These are phyloP conservation scores for Periplaneta americana DNA, from an alignment of 1,140 invertebrate species.

Conservation along the genomic window DNA sequence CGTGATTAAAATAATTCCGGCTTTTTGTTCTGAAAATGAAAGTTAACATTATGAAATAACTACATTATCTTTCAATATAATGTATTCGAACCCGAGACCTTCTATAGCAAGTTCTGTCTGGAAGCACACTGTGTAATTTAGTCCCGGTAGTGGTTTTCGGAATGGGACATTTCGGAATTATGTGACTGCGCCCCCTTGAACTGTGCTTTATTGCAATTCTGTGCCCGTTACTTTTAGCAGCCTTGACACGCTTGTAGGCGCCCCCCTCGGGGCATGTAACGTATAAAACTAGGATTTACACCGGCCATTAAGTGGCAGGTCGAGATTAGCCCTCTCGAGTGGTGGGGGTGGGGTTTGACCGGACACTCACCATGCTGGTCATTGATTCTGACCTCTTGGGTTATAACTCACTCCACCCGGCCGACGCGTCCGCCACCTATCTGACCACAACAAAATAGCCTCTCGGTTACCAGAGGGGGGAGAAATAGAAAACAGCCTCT, in stretches of 20 bases:
- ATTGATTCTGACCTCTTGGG: neutral
- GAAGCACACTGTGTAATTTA: too few relatives aligned
- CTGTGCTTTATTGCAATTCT: neutral
- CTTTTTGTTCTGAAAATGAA: too few relatives aligned
- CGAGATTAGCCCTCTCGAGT: neutral
- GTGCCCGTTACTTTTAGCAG: neutral
- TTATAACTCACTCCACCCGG: neutral
- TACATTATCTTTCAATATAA: too few relatives aligned
- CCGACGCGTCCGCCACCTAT: neutral
- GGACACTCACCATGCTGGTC: neutral
- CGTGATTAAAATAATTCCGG: too few relatives aligned
- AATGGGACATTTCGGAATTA: too few relatives aligned
- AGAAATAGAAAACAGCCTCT: neutral
- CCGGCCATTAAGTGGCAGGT: neutral
- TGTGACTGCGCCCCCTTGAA: too few relatives aligned
- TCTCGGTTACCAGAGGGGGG: neutral
- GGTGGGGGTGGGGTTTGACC: neutral
- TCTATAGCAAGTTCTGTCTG: too few relatives aligned
- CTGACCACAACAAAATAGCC: neutral
- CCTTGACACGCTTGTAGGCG: neutral
- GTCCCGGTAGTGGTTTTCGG: too few relatives aligned
- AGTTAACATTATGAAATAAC: too few relatives aligned
- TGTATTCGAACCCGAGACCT: too few relatives aligned
- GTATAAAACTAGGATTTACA: neutral
- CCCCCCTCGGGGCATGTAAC: neutral